A percentile compares a stretch with the other conserved stretches of the same genome.
Conservation (phyloP, 2,113 vertebrate genomes). For the Scartelaos histophorus region DNA sequence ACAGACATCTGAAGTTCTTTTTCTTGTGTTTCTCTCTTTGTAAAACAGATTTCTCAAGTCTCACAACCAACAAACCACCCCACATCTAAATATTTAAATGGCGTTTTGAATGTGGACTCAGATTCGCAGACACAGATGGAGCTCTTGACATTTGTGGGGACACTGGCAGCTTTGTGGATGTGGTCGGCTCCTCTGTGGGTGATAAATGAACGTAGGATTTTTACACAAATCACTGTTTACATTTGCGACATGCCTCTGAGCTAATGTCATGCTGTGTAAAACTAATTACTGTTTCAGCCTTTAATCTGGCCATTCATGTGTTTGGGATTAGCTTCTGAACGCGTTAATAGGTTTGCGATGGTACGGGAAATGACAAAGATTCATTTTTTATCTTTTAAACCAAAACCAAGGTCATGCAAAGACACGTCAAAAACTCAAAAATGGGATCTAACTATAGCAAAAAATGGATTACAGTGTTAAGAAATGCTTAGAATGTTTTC, state of each 20-base stretch:
- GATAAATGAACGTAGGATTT: neutral
- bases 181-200: neutral
- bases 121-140: neutral
- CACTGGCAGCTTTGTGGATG: neutral
- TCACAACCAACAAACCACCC: neutral
- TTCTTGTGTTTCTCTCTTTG: too few relatives aligned
- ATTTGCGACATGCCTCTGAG: neutral
- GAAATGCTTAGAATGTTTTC: too few relatives aligned
- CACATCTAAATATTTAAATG: neutral
- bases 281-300: conserved; percentile 2
- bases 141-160: neutral
- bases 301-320: conserved; percentile 6
- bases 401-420: neutral
- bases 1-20: neutral
- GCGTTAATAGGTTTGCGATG: neutral
- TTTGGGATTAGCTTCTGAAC: conserved; percentile 1
- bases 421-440: neutral
- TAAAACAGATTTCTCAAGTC: neutral
- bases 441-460: neutral
- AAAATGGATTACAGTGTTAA: neutral
- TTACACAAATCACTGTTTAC: conserved; percentile 1
- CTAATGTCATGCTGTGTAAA: neutral
- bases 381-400: neutral
- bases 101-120: neutral
- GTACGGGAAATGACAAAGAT: neutral